Conservation (phyloP, 2,888 invertebrate species). For the Syritta pipiens region DNA sequence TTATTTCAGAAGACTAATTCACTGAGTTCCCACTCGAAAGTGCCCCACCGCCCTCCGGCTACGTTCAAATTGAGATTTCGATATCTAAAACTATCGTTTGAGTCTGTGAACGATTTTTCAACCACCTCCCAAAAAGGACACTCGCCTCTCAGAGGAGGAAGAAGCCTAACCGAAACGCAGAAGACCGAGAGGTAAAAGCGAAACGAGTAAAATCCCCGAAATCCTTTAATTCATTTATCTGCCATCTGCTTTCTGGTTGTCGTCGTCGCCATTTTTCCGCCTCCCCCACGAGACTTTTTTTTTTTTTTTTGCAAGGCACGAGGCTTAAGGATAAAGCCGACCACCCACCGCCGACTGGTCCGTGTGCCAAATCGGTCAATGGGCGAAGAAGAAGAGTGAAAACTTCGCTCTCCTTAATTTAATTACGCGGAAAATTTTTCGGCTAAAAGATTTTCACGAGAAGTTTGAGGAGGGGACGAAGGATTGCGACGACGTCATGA, state of each 20-base stretch:
- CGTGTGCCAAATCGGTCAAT: slow-evolving; percentile 11
- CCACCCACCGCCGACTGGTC: not conserved
- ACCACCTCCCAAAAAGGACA: not conserved
- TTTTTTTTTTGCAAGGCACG: slow-evolving; percentile 2
- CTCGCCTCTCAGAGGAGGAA: not conserved
- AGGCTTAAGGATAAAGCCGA: slow-evolving; percentile 1
- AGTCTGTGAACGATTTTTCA: not conserved
- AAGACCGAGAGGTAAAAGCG: not conserved
- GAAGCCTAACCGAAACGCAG: not conserved
- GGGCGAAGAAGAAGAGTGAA: slow-evolving; percentile 36
- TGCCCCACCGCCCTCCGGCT: slow-evolving; percentile 13
- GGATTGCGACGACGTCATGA: not conserved
- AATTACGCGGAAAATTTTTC: slow-evolving; percentile 47
- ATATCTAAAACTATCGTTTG: slow-evolving; percentile 32
- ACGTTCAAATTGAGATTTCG: slow-evolving; percentile 27
- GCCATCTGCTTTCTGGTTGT: slow-evolving; percentile 23
- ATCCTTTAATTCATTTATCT: slow-evolving; percentile 12
- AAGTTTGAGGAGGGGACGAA: not conserved
- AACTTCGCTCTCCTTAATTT: slow-evolving; percentile 58
- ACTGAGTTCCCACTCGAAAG: slow-evolving; percentile 33
- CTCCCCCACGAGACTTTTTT: no score
- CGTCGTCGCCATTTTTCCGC: no score
- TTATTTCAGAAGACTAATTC: slow-evolving; percentile 56
- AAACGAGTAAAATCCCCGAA: not conserved
- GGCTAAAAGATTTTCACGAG: slow-evolving; percentile 12